Base-by-base conservation (phyloP, 1,140 invertebrate species). In the Polypedilum pembai region DNA sequence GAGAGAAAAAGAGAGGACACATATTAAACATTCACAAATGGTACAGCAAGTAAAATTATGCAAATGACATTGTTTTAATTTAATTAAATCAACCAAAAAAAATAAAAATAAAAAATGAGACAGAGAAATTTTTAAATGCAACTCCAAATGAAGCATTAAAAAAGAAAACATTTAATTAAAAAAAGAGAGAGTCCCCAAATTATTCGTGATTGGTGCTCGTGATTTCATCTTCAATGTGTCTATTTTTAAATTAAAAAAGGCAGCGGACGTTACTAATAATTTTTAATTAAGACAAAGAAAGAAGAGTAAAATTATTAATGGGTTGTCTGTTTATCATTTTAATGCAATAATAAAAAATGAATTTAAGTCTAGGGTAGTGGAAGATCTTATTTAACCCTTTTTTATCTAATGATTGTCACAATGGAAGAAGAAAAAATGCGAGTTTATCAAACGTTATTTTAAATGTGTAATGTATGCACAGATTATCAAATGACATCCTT, bases 11-110 rank as follows among this genome's bases (percentile, higher is more conserved):
- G 5, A 33, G 24, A 33, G 45, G 45, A 56, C 45, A 56, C n/a
- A n/a, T 69, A 69, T 69, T 69, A 69, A 69, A 69, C 17, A 69
- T 69, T 69, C 65, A 69, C 65, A 69, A 69, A 69, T 69, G 65
- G 65, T 18, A 21, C 20, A 8, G 65, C 8, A 18, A 69, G 65
- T 69, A 69, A 21, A 69, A 69, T 69, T 69, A 69, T 69, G 65
- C 65, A 69, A 69, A 69, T 69, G 20, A 69, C 17, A 20, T 56
- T 56, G 45, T 56, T 56, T 56, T 56, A 56, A 56, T 69, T 69
- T 69, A 69, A 69, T 69, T 69, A 69, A 69, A 69, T 69, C 65
- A 69, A 69, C 17, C 20, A 3, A 69, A 69, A 21, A n/a, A 21
- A 12, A 66, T 66, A 12, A 69, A 69, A n/a, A 5, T 1, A 69